phyloP scores from a whole-genome alignment of 2,797 vertebrate genomes.

The Taenioides sp. region DNA sequence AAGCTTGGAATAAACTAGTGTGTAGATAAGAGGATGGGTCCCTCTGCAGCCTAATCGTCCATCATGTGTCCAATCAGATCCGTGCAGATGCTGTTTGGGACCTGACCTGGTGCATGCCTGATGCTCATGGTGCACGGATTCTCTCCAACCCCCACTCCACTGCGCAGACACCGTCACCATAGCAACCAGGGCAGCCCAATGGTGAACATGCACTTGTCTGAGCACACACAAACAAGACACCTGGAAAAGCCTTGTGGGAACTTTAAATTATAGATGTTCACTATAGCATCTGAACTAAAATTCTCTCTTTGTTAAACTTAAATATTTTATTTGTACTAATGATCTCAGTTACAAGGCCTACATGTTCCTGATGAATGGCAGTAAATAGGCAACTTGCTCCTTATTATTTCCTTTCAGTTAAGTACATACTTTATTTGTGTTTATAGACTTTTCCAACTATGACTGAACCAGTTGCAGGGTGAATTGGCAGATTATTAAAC shows the following conservation, averaged over 20 bases:
- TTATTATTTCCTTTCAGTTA: too few species aligned
- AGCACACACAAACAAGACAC: conserved; percentile 18
- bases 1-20: background rate
- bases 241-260: conserved; percentile 47
- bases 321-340: background rate
- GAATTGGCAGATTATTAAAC: too few species aligned
- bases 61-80: conserved; percentile 52
- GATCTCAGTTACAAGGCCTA: background rate
- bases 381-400: too few species aligned
- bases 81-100: conserved; percentile 28
- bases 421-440: too few species aligned
- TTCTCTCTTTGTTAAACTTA: background rate
- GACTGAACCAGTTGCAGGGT: too few species aligned
- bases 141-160: conserved; percentile 63
- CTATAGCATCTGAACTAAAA: conserved; percentile 38
- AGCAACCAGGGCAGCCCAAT: conserved; percentile 70
- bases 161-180: conserved; percentile 66
- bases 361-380: background rate
- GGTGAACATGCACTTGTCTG: conserved; percentile 36
- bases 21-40: background rate
- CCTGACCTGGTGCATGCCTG: conserved; percentile 47
- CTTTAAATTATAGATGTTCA: conserved; percentile 53
- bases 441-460: too few species aligned
- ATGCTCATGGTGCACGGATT: conserved; percentile 42
- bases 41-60: conserved; percentile 23